These are phyloP conservation scores for Hozukius guyotensis DNA, from an alignment of 2,797 vertebrate species.

Conservation along the genomic window DNA sequence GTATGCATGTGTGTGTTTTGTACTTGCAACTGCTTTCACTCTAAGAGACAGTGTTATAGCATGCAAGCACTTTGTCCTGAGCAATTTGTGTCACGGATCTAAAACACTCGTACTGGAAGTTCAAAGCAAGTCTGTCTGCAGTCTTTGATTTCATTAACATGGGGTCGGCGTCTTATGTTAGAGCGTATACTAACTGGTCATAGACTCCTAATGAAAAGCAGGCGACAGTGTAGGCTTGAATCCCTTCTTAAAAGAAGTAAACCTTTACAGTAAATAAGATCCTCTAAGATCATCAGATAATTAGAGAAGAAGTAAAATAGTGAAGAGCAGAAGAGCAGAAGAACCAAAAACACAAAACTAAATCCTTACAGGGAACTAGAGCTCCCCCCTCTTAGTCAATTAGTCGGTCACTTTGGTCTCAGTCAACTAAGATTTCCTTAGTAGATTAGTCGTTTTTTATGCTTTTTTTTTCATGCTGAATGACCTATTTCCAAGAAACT, in stretches of 20 bases:
- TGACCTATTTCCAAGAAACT: too few species aligned
- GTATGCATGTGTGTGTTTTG: slow-evolving; percentile 14
- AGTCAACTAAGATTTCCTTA: too few species aligned
- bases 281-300: not conserved
- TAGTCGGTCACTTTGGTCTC: too few species aligned
- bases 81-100: slow-evolving; percentile 7
- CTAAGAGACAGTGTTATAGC: not conserved
- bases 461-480: too few species aligned
- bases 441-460: too few species aligned
- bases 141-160: not conserved
- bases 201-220: not conserved
- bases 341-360: too few species aligned
- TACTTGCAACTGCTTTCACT: not conserved
- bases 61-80: slow-evolving; percentile 1
- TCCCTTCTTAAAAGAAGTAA: not conserved
- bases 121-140: not conserved
- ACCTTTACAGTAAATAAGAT: not conserved
- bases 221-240: not conserved
- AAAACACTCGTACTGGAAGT: not conserved
- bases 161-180: not conserved
- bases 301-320: not conserved
- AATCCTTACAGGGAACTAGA: too few species aligned
- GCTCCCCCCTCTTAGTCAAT: too few species aligned
- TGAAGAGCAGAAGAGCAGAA: not conserved
- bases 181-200: not conserved